A percentile compares a stretch with the other conserved stretches of the same genome.
phyloP scores from a whole-genome alignment of 2,797 vertebrate species.

The Notamacropus eugenii region DNA sequence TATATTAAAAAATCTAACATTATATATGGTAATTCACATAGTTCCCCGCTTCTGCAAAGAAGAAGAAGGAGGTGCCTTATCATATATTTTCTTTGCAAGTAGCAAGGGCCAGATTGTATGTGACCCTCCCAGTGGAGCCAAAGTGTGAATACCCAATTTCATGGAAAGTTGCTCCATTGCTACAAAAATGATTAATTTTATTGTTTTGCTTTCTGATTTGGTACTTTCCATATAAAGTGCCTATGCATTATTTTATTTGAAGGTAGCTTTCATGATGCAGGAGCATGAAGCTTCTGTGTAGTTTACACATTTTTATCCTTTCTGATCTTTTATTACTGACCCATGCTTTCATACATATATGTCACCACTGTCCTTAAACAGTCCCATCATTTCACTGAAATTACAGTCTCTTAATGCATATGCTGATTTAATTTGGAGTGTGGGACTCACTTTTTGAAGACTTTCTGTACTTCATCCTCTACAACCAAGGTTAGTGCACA shows the following conservation, averaged over 20 bases:
- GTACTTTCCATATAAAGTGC: neutral
- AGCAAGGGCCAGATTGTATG: neutral
- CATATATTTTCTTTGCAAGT: neutral
- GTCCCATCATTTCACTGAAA: neutral
- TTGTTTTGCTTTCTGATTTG: neutral
- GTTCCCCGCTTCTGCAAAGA: neutral
- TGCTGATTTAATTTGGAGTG: neutral
- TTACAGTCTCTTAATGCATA: neutral
- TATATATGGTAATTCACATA: neutral
- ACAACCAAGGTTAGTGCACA: neutral
- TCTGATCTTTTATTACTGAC: neutral
- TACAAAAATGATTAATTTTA: neutral
- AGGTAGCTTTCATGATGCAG: neutral
- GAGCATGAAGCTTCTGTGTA: neutral
- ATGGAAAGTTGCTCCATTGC: neutral
- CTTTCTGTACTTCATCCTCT: neutral
- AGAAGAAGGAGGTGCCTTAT: neutral
- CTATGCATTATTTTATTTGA: neutral
- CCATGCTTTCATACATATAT: neutral
- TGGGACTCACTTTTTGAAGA: neutral
- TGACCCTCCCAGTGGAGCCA: neutral
- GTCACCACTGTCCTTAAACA: neutral
- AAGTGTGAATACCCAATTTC: neutral
- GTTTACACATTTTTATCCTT: neutral
- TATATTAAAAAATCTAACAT: neutral